Conservation (phyloP, 2,113 vertebrate species). For the Coptodon bakossiorum region DNA sequence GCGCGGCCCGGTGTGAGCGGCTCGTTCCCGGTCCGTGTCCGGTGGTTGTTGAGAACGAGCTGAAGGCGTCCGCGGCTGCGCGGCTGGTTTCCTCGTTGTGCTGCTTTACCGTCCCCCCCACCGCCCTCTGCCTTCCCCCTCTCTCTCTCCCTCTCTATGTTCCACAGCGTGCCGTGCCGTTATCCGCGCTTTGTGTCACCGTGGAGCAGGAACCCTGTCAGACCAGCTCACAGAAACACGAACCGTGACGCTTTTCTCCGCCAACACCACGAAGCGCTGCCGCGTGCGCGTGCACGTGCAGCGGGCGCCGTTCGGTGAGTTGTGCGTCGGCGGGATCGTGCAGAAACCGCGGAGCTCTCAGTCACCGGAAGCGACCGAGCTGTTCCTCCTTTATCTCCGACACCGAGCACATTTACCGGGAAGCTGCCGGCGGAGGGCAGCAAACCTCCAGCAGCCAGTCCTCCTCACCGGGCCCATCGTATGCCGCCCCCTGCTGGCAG, state of each 20-base stretch:
- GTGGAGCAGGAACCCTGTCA: neutral
- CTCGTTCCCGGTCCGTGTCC: neutral
- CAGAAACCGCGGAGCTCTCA: neutral
- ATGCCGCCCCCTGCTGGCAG: neutral
- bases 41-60: slow-evolving; percentile 70
- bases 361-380: neutral
- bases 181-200: neutral
- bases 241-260: neutral
- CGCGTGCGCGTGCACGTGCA: neutral
- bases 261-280: slow-evolving; percentile 29
- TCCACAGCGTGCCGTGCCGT: neutral
- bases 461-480: neutral
- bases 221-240: neutral
- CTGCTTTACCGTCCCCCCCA: slow-evolving; percentile 69
- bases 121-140: slow-evolving; percentile 69
- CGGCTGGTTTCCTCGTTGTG: slow-evolving; percentile 75
- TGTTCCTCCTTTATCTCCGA: slow-evolving; percentile 21
- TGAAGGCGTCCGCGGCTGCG: slow-evolving; percentile 64
- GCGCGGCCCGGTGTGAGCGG: neutral
- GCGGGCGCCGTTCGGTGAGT: neutral
- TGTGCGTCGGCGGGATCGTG: neutral
- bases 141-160: slow-evolving; percentile 43
- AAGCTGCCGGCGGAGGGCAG: slow-evolving; percentile 50
- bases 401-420: neutral
- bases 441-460: neutral